Percentiles rank a stretch among this genome's conserved stretches.
phyloP scores from a whole-genome alignment of 2,888 invertebrate genomes.

The Caenorhabditis virilis region DNA sequence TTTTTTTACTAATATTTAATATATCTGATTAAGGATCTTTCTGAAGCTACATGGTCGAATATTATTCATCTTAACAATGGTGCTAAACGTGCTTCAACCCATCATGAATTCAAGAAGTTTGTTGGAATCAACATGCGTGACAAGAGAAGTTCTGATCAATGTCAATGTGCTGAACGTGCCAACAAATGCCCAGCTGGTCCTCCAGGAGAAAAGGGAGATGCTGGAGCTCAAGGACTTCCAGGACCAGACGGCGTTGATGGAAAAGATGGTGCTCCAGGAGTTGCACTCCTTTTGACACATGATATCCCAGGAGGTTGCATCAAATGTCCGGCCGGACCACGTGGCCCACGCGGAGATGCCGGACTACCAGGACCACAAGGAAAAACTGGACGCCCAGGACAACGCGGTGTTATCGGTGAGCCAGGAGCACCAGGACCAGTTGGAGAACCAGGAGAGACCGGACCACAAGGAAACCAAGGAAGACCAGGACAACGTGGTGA shows the following conservation, averaged over 20 bases:
- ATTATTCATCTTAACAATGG: slow-evolving; percentile 36
- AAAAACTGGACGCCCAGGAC: slow-evolving; percentile 45
- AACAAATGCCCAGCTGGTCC: slow-evolving; percentile 44
- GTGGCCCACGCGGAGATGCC: slow-evolving; percentile 37
- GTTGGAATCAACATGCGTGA: slow-evolving; percentile 31
- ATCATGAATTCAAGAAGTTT: slow-evolving; percentile 18
- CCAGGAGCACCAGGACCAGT: slow-evolving; percentile 40
- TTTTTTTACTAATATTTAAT: background rate
- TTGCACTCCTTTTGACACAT: slow-evolving; percentile 42
- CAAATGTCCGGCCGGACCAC: slow-evolving; percentile 43
- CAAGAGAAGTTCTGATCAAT: slow-evolving; percentile 33
- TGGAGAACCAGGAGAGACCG: slow-evolving; percentile 44
- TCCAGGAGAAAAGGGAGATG: slow-evolving; percentile 40
- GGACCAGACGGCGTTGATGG: slow-evolving; percentile 48
- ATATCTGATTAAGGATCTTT: slow-evolving; percentile 27
- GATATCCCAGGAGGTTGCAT: slow-evolving; percentile 51
- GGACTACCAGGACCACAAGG: slow-evolving; percentile 47
- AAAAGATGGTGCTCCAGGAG: slow-evolving; percentile 44
- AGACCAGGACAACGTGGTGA: slow-evolving; percentile 50
- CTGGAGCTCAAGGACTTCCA: slow-evolving; percentile 42
- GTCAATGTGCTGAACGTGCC: slow-evolving; percentile 37
- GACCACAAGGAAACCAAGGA: slow-evolving; percentile 50
- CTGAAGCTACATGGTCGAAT: slow-evolving; percentile 45
- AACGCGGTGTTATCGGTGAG: slow-evolving; percentile 39
- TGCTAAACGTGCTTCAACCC: slow-evolving; percentile 11